phyloP scores from a whole-genome alignment of 2,113 vertebrate genomes.

The Myotis brandtii region DNA sequence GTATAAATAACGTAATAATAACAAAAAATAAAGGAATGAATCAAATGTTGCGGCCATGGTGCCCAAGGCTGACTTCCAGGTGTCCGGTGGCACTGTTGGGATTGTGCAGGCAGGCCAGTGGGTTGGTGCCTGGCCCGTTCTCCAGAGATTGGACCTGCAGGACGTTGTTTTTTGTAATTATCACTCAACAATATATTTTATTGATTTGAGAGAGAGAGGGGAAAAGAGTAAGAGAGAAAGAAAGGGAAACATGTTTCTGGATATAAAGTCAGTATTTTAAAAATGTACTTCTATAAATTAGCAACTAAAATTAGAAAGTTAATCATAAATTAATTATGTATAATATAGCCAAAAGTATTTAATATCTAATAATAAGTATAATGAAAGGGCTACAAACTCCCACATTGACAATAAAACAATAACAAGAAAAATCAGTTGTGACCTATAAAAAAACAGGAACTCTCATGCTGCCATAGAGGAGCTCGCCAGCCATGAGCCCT shows the following conservation, averaged over 20 bases:
- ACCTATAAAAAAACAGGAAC: not conserved
- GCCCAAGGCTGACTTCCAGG: no score
- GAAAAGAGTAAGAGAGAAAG: not conserved
- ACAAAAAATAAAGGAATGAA: not conserved
- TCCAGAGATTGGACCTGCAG: no score
- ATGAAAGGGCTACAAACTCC: not conserved
- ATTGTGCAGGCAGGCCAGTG: no score
- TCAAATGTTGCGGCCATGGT: no score
- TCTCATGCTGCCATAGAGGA: no score
- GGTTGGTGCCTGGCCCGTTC: no score
- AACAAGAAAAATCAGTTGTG: not conserved
- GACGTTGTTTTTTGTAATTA: not conserved
- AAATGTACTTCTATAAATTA: not conserved
- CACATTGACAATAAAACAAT: not conserved
- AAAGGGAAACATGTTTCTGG: not conserved
- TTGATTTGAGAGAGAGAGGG: not conserved
- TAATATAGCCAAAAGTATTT: not conserved
- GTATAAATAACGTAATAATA: not conserved
- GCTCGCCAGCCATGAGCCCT: no score
- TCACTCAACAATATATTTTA: not conserved
- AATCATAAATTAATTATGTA: not conserved
- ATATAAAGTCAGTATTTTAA: not conserved
- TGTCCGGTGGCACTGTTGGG: no score
- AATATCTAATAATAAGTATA: not conserved
- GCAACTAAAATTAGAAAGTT: not conserved